Evolutionary conservation across 2,797 vertebrate genomes (phyloP).

Genomic region (Microctenopoma lineatum): DNA sequence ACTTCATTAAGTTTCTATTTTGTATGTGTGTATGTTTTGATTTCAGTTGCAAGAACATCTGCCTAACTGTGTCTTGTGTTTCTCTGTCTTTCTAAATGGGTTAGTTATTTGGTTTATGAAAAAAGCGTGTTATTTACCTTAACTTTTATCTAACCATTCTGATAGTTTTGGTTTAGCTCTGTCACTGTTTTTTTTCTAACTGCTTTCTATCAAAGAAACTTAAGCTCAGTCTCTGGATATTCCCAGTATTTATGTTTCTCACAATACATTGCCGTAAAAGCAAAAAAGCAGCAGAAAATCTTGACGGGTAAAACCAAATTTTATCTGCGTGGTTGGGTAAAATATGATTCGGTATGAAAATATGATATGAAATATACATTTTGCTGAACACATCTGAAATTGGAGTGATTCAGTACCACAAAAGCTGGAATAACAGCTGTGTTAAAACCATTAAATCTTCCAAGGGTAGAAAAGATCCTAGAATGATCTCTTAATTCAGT

Average conservation of each 20-base stretch:
- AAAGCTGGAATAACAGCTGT: neutral
- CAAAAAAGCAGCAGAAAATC: neutral
- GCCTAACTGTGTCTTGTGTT: neutral
- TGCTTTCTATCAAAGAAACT: conserved; percentile 1
- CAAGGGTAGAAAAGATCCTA: neutral
- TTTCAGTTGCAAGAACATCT: neutral
- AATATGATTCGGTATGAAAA: neutral
- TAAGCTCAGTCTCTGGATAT: neutral
- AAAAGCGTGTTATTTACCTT: neutral
- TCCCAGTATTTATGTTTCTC: neutral
- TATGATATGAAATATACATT: neutral
- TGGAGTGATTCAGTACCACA: neutral
- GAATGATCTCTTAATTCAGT: conserved; percentile 41
- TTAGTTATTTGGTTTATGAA: neutral
- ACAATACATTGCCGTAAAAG: neutral
- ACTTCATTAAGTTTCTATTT: conserved; percentile 1
- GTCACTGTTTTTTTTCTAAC: conserved; percentile 6
- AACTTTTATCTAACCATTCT: neutral
- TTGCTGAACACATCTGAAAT: conserved; percentile 4
- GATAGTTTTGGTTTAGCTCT: neutral
- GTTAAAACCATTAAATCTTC: neutral
- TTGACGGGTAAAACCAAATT: neutral
- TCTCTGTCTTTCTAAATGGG: neutral
- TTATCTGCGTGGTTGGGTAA: neutral
- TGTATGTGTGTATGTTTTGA: neutral